A percentile compares a stretch with the other conserved stretches of the same genome.
phyloP scores from a whole-genome alignment of 2,113 vertebrate genomes.

The Entomyzon cyanotis region DNA sequence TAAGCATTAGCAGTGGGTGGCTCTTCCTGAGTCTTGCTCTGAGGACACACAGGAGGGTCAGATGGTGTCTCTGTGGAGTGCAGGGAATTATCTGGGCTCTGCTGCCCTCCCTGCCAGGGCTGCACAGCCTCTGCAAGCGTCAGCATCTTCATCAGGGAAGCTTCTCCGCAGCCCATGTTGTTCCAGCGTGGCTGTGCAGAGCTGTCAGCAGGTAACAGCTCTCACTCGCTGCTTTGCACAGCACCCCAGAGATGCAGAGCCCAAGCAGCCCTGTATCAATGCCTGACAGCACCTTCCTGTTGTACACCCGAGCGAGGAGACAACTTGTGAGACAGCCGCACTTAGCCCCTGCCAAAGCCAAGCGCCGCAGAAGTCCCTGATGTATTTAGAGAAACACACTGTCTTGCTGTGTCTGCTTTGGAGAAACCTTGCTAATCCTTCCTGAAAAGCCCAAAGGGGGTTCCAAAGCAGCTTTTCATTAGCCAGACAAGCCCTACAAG shows the following conservation, averaged over 20 bases:
- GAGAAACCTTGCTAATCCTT: constrained; percentile 63
- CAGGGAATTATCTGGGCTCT: background rate
- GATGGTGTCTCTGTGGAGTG: background rate
- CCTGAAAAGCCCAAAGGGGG: constrained; percentile 59
- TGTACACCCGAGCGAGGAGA: constrained; percentile 3
- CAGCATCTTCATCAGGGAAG: background rate
- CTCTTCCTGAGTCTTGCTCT: background rate
- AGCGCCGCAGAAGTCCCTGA: background rate
- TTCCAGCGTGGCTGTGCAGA: background rate
- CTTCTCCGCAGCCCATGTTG: rapidly evolving
- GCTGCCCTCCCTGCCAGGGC: background rate
- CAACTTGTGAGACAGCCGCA: constrained; percentile 22
- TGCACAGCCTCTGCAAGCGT: background rate
- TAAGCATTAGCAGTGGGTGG: background rate
- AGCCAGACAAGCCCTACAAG: constrained; percentile 55
- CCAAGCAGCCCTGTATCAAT: background rate
- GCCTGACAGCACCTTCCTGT: constrained; percentile 31
- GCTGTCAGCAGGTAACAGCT: constrained; percentile 17
- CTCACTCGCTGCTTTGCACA: background rate
- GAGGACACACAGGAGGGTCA: background rate
- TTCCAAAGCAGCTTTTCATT: constrained; percentile 65
- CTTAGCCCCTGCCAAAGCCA: constrained; percentile 54
- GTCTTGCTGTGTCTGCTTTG: constrained; percentile 55
- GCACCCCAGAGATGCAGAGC: background rate
- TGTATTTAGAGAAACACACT: constrained; percentile 54